A percentile compares a stretch with the other conserved stretches of the same genome.
These are phyloP conservation scores for Syrphus vitripennis DNA, from an alignment of 2,888 invertebrate genomes.

Conservation along the genomic window DNA sequence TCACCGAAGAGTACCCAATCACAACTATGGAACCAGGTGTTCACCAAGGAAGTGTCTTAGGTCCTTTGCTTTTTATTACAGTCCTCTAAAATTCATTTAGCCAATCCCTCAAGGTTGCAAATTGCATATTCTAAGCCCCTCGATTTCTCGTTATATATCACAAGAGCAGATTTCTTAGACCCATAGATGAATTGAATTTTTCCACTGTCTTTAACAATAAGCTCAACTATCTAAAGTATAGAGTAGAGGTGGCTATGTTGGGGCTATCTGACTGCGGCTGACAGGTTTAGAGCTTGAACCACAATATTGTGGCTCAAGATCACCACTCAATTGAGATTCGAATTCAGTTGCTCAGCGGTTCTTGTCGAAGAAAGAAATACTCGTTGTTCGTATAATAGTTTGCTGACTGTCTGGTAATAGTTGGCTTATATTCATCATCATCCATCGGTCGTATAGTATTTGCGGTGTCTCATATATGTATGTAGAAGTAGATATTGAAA, in stretches of 20 bases:
- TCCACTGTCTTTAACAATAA: constrained; percentile 6
- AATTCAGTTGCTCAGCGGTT: constrained; percentile 67
- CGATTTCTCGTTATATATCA: too few relatives aligned
- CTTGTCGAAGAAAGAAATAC: constrained; percentile 58
- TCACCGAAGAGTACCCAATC: too few relatives aligned
- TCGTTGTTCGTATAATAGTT: background rate
- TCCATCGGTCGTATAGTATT: background rate
- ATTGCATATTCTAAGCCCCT: too few relatives aligned
- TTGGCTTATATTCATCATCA: background rate
- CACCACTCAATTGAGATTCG: constrained; percentile 60
- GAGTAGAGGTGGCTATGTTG: constrained; percentile 15
- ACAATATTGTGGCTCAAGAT: constrained; percentile 60
- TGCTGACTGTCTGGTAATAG: too few relatives aligned
- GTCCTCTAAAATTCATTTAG: too few relatives aligned
- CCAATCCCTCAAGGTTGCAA: too few relatives aligned
- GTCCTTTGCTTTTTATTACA: too few relatives aligned
- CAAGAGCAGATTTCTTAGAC: background rate
- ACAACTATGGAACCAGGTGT: too few relatives aligned
- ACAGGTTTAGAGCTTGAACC: constrained; percentile 57
- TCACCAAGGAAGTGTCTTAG: too few relatives aligned
- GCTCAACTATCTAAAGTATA: constrained; percentile 9
- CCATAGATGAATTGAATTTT: background rate
- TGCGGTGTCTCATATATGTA: constrained; percentile 13
- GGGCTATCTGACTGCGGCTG: constrained; percentile 24
- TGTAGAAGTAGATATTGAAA: too few relatives aligned